Evolutionary conservation across 2,888 invertebrate species (phyloP).

Genomic region (Trachelus stipa): DNA sequence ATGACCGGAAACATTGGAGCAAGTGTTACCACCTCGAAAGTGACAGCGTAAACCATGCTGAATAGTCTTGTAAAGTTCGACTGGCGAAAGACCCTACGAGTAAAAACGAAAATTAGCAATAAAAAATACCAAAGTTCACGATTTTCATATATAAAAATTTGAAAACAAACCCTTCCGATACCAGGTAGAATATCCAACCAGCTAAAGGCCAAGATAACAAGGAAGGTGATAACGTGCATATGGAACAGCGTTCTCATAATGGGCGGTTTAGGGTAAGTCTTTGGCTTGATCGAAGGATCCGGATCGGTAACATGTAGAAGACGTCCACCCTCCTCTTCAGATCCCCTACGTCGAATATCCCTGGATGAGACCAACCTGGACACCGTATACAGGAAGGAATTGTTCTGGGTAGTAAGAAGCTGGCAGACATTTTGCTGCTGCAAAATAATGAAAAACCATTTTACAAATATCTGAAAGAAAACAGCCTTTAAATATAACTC

Average conservation of each 20-base stretch:
- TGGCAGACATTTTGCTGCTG: constrained; percentile 56
- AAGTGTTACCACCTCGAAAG: constrained; percentile 46
- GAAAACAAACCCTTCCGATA: constrained; percentile 66
- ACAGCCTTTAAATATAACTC: constrained; percentile 44
- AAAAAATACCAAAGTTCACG: background rate
- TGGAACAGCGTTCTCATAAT: constrained; percentile 59
- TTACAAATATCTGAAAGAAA: constrained; percentile 35
- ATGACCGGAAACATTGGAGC: constrained; percentile 57
- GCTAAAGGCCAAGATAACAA: constrained; percentile 65
- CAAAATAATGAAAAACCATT: constrained; percentile 26
- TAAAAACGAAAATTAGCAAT: background rate
- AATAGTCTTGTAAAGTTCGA: constrained; percentile 51
- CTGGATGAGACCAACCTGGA: constrained; percentile 69
- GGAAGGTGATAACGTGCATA: constrained; percentile 67
- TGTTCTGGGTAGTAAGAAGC: constrained; percentile 54
- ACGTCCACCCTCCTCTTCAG: constrained; percentile 57
- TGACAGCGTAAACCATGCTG: constrained; percentile 58
- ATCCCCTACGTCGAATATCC: constrained; percentile 56
- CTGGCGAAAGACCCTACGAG: constrained; percentile 50
- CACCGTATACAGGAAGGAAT: constrained; percentile 67
- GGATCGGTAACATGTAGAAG: constrained; percentile 60
- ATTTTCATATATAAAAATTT: background rate
- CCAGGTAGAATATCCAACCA: constrained; percentile 70
- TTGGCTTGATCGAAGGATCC: constrained; percentile 57
- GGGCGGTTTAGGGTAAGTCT: constrained; percentile 57